phyloP scores from a whole-genome alignment of 2,797 vertebrate genomes.

The Chelidonichthys spinosus region DNA sequence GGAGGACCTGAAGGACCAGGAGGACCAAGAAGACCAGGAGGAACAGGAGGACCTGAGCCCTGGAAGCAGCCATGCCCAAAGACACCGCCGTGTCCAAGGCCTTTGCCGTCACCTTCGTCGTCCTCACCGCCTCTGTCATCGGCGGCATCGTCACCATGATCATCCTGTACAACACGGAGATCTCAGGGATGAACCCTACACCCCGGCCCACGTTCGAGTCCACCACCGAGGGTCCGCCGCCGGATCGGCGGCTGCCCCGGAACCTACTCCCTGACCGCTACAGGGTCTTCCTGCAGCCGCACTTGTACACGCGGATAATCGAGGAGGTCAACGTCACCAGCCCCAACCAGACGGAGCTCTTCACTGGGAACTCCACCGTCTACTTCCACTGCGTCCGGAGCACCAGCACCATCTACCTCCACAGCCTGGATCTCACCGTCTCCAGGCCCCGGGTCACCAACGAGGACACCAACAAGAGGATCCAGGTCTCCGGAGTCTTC shows the following conservation, averaged over 20 bases:
- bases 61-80: slow-evolving; percentile 82
- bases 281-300: slow-evolving; percentile 61
- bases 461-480: fast-evolving
- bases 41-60: slow-evolving; percentile 2
- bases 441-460: slow-evolving; percentile 22
- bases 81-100: slow-evolving; percentile 84
- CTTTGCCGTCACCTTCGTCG: slow-evolving; percentile 71
- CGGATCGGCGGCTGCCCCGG: slow-evolving; percentile 73
- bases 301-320: slow-evolving; percentile 65
- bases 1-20: slow-evolving; percentile 16
- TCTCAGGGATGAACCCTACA: slow-evolving; percentile 32
- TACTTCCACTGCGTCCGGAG: slow-evolving; percentile 63
- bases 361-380: slow-evolving; percentile 79
- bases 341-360: slow-evolving; percentile 72
- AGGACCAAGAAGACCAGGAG: slow-evolving; percentile 8
- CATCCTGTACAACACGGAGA: slow-evolving; percentile 79
- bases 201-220: slow-evolving; percentile 8
- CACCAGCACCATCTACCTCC: slow-evolving; percentile 75
- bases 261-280: slow-evolving; percentile 78
- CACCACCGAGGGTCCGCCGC: slow-evolving; percentile 54
- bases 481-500: neutral
- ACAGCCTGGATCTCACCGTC: slow-evolving; percentile 66
- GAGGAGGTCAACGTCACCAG: slow-evolving; percentile 66
- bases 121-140: slow-evolving; percentile 78
- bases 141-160: slow-evolving; percentile 85